Evolutionary conservation across 2,113 vertebrate species (phyloP).

Genomic region (Rhinolophus ferrumequinum): DNA sequence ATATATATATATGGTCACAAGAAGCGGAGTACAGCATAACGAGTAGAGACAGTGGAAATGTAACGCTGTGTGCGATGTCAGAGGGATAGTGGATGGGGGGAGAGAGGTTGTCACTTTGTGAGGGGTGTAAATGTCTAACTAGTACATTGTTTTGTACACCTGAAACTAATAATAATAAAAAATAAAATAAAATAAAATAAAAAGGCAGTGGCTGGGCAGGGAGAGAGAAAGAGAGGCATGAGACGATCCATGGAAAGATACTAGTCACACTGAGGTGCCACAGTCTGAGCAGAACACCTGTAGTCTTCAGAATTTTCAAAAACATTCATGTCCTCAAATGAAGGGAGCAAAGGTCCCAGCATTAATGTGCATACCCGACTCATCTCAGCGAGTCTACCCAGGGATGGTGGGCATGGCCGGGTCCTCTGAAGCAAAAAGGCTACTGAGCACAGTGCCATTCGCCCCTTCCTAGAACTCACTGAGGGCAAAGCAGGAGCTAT

Average conservation of each 20-base stretch:
- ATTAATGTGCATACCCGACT: background rate
- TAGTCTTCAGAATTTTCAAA: conserved; percentile 27
- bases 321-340: background rate
- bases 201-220: conserved; percentile 61
- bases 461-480: background rate
- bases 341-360: background rate
- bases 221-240: background rate
- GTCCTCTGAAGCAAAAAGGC: background rate
- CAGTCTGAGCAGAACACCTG: background rate
- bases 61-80: no score
- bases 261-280: background rate
- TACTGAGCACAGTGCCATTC: fast-evolving
- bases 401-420: background rate
- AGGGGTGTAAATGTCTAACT: no score
- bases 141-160: no score
- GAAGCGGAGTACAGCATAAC: no score
- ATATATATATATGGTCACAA: no score
- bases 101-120: no score
- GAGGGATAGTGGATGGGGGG: no score
- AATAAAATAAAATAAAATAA: no score
- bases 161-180: no score
- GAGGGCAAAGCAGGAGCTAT: background rate
- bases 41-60: no score
- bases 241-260: conserved; percentile 47
- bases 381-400: background rate